A percentile compares a stretch with the other conserved stretches of the same genome.
Evolutionary conservation across 2,888 invertebrate genomes (phyloP).

Genomic region (Melieria omissa): DNA sequence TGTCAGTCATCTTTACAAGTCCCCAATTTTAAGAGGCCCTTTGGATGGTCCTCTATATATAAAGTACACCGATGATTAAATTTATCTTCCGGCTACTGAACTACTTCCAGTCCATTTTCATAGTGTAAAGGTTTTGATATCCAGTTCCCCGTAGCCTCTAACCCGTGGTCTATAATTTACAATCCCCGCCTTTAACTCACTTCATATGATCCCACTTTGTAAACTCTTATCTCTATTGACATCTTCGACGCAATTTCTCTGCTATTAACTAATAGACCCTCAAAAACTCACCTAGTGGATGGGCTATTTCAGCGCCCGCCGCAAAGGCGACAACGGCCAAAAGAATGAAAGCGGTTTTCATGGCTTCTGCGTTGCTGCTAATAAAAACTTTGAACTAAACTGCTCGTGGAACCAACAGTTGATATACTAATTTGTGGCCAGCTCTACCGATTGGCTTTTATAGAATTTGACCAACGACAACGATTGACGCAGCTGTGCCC

Average conservation of each 20-base stretch:
- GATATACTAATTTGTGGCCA: conserved; percentile 51
- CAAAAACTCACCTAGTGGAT: conserved; percentile 51
- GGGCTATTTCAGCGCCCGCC: conserved; percentile 44
- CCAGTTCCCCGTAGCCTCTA: no score
- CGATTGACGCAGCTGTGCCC: no score
- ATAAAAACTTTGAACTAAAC: conserved; percentile 45
- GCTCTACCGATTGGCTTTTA: conserved; percentile 50
- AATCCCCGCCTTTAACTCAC: background rate
- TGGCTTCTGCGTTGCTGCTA: conserved; percentile 44
- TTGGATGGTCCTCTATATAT: no score
- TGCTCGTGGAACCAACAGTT: conserved; percentile 50
- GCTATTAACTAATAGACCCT: no score
- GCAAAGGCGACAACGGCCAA: conserved; percentile 56
- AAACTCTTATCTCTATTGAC: no score
- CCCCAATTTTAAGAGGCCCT: no score
- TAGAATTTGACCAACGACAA: conserved; percentile 39
- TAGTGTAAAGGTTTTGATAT: no score
- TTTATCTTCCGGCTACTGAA: no score
- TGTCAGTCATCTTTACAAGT: no score
- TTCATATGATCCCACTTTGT: background rate
- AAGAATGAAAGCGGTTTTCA: conserved; percentile 57
- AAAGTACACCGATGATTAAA: no score
- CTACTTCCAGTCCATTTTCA: no score
- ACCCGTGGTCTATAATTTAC: background rate
- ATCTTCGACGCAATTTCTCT: no score